Percentiles rank a stretch among this genome's conserved stretches.
Evolutionary conservation across 1,140 invertebrate genomes (phyloP).

Genomic region (Rhopalosiphum maidis): DNA sequence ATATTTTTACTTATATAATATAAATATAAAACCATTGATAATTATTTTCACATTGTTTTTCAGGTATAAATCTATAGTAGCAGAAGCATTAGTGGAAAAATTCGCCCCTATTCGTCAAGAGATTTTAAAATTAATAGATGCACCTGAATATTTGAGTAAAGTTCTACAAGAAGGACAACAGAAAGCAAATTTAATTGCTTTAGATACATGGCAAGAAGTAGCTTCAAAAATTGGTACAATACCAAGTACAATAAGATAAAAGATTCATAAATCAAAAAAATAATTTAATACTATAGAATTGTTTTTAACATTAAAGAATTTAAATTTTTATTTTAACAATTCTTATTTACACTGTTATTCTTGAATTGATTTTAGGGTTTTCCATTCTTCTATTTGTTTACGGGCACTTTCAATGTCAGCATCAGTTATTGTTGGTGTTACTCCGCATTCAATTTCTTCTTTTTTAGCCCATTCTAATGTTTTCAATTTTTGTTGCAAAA

Average conservation of each 20-base stretch:
- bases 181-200: constrained; percentile 74
- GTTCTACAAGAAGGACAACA: constrained; percentile 75
- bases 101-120: constrained; percentile 75
- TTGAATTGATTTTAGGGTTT: background rate
- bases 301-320: constrained; percentile 25
- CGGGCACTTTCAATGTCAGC: constrained; percentile 71
- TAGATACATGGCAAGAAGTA: constrained; percentile 75
- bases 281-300: constrained; percentile 25
- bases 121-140: constrained; percentile 69
- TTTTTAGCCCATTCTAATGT: constrained; percentile 72
- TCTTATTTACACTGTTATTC: background rate
- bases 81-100: constrained; percentile 76
- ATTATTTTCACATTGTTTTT: background rate
- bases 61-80: constrained; percentile 79
- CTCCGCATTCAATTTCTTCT: constrained; percentile 73
- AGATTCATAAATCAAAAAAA: background rate
- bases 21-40: background rate
- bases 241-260: background rate
- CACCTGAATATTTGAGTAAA: constrained; percentile 70
- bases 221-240: constrained; percentile 68
- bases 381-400: constrained; percentile 64
- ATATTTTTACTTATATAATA: background rate
- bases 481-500: constrained; percentile 68
- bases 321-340: background rate
- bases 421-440: constrained; percentile 70